Evolutionary conservation across 1,140 invertebrate species (phyloP).

Genomic region (Hycleus phaleratus): DNA sequence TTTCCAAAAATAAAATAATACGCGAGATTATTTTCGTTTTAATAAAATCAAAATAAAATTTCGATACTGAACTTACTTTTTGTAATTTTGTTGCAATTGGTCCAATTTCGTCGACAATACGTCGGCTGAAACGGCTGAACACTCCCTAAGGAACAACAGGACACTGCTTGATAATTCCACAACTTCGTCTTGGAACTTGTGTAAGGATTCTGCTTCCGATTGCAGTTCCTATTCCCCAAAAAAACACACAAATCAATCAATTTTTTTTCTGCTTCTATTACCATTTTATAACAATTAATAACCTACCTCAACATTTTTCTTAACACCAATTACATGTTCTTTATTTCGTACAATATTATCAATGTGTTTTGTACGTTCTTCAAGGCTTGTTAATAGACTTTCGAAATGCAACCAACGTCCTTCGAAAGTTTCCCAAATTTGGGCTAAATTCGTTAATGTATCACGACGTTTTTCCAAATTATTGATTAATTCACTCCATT

Average conservation of each 20-base stretch:
- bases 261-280: no score
- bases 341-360: conserved; percentile 65
- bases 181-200: conserved; percentile 48
- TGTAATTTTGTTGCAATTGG: conserved; percentile 46
- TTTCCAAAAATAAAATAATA: no score
- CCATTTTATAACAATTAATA: neutral
- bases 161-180: conserved; percentile 47
- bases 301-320: conserved; percentile 61
- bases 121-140: conserved; percentile 47
- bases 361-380: conserved; percentile 65
- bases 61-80: conserved; percentile 43
- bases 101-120: conserved; percentile 49
- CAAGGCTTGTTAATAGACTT: conserved; percentile 50
- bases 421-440: conserved; percentile 74
- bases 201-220: conserved; percentile 50
- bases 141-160: conserved; percentile 48
- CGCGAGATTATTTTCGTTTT: no score
- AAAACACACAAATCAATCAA: no score
- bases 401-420: conserved; percentile 56
- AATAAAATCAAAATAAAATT: no score
- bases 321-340: conserved; percentile 61
- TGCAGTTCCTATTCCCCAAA: conserved; percentile 48
- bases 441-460: conserved; percentile 55
- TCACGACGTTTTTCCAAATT: conserved; percentile 59
- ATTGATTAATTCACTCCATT: conserved; percentile 67